Evolutionary conservation across 2,113 vertebrate species (phyloP).

Genomic region (Lathamus discolor): DNA sequence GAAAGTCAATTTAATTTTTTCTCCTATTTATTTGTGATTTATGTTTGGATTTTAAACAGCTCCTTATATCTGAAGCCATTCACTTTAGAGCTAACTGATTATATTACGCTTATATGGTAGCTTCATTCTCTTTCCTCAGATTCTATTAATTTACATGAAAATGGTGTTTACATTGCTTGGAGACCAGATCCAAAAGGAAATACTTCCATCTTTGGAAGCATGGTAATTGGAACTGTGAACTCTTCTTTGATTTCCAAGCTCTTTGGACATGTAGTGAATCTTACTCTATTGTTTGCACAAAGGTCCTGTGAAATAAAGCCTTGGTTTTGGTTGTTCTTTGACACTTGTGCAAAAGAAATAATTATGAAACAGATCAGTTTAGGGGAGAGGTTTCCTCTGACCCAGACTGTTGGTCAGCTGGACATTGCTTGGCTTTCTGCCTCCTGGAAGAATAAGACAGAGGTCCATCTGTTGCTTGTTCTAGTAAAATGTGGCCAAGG

Average conservation of each 20-base stretch:
- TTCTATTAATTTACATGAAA: neutral
- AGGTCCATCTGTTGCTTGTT: neutral
- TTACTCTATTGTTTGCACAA: neutral
- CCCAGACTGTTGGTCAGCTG: neutral
- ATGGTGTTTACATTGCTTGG: neutral
- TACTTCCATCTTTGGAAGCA: neutral
- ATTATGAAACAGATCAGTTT: neutral
- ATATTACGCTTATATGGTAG: neutral
- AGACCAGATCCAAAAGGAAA: neutral
- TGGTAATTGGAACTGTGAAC: neutral
- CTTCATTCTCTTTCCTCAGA: neutral
- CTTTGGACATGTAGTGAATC: neutral
- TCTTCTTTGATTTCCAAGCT: neutral
- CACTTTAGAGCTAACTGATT: neutral
- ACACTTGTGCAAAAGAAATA: neutral
- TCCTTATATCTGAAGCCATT: neutral
- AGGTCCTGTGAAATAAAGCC: neutral
- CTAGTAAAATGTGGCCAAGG: neutral
- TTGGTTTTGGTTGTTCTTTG: neutral
- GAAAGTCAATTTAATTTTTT: conserved; percentile 3
- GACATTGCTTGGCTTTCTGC: neutral
- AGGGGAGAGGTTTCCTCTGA: neutral
- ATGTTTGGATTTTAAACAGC: neutral
- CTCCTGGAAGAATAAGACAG: neutral
- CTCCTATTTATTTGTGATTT: conserved; percentile 21